Percentiles rank a stretch among this genome's conserved stretches.
Evolutionary conservation across 1,140 invertebrate genomes (phyloP).

Genomic region (Trichoplusia ni): DNA sequence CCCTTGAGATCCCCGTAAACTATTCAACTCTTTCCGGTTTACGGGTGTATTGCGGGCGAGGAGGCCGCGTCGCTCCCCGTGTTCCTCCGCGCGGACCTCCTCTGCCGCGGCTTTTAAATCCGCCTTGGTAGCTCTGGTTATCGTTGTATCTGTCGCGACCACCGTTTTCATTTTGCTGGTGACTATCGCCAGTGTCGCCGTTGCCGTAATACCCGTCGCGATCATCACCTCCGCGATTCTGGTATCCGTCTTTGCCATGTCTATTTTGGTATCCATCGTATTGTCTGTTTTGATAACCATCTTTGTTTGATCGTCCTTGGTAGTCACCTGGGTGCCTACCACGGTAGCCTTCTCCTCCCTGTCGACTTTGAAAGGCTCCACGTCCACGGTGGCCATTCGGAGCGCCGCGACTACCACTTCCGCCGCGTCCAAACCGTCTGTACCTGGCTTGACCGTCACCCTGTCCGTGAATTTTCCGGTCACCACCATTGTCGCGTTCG

Average conservation of each 20-base stretch:
- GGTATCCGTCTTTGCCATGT: conserved; percentile 64
- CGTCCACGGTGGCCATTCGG: conserved; percentile 71
- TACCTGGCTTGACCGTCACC: conserved; percentile 69
- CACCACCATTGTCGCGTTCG: conserved; percentile 57
- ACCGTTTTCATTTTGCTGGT: conserved; percentile 62
- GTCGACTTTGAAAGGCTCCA: conserved; percentile 59
- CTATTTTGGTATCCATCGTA: conserved; percentile 66
- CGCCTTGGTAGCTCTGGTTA: conserved; percentile 65
- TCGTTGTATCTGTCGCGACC: conserved; percentile 62
- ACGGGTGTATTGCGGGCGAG: conserved; percentile 60
- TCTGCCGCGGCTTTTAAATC: conserved; percentile 70
- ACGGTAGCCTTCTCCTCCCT: conserved; percentile 58
- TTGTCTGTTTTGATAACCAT: conserved; percentile 64
- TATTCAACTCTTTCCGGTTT: conserved; percentile 72
- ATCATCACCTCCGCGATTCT: conserved; percentile 53
- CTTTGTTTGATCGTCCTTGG: conserved; percentile 59
- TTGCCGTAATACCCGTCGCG: conserved; percentile 73
- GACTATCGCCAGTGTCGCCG: conserved; percentile 62
- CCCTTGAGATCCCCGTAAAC: conserved; percentile 35
- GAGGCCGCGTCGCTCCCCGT: conserved; percentile 51
- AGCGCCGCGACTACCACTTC: conserved; percentile 48
- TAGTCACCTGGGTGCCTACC: conserved; percentile 61
- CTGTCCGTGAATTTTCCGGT: conserved; percentile 67
- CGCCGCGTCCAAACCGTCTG: conserved; percentile 59
- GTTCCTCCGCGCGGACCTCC: conserved; percentile 56